Conservation (phyloP, 2,888 invertebrate species). For the Pseudanteris insignis region DNA sequence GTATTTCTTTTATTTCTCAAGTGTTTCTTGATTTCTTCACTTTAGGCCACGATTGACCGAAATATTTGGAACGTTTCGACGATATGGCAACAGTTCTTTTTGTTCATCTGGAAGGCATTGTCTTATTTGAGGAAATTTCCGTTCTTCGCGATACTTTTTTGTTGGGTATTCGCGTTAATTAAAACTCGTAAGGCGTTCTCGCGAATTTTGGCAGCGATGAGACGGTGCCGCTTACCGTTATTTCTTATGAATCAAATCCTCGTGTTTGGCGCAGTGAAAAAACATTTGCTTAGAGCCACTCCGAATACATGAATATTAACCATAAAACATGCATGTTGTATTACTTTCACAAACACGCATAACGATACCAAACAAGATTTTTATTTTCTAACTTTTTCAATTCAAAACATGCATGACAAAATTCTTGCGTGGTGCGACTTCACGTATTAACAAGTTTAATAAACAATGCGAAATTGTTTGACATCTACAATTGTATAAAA, state of each 20-base stretch:
- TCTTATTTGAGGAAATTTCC: constrained; percentile 55
- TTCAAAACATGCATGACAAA: too few relatives aligned
- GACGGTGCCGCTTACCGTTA: constrained; percentile 48
- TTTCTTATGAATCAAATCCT: constrained; percentile 51
- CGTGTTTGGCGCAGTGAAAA: constrained; percentile 44
- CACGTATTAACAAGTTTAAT: too few relatives aligned
- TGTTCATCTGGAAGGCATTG: constrained; percentile 57
- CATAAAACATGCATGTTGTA: background rate
- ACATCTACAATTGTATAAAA: too few relatives aligned
- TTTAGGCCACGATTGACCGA: constrained; percentile 56
- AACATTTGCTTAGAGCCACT: constrained; percentile 34
- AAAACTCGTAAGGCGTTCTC: constrained; percentile 51
- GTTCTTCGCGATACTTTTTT: constrained; percentile 50
- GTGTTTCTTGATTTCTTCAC: too few relatives aligned
- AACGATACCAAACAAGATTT: too few relatives aligned
- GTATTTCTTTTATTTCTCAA: too few relatives aligned
- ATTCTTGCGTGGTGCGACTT: too few relatives aligned
- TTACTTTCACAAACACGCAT: background rate
- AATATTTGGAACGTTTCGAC: constrained; percentile 51
- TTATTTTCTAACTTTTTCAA: too few relatives aligned
- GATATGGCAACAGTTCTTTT: constrained; percentile 51
- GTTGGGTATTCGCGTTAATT: constrained; percentile 49
- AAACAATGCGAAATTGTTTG: too few relatives aligned
- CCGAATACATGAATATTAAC: constrained; percentile 17
- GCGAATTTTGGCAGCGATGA: constrained; percentile 45